Evolutionary conservation across 2,113 vertebrate genomes (phyloP).

Genomic region (Arothron firmamentum): DNA sequence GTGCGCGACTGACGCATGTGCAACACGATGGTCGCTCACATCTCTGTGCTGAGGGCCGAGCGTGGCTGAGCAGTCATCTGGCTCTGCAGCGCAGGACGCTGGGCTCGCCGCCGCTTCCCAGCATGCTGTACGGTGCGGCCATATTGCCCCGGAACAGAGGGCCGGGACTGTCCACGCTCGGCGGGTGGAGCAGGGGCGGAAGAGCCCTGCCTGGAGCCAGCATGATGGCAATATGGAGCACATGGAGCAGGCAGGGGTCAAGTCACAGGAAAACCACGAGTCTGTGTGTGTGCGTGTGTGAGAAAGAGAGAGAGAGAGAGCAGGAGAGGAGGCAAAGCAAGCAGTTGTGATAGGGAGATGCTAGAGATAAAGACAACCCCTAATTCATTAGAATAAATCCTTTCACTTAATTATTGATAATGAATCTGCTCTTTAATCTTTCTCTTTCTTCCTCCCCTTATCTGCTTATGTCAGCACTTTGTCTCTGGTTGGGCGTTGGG

Average conservation of each 20-base stretch:
- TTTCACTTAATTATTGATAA: slow-evolving; percentile 76
- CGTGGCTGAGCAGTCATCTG: slow-evolving; percentile 62
- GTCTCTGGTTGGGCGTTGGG: slow-evolving; percentile 61
- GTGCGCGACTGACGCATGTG: slow-evolving; percentile 3
- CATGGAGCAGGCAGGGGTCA: slow-evolving; percentile 62
- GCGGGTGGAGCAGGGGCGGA: slow-evolving; percentile 54
- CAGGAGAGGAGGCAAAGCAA: slow-evolving; percentile 12
- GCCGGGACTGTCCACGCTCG: slow-evolving; percentile 41
- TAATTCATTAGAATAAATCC: slow-evolving; percentile 74
- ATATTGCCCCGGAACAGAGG: slow-evolving; percentile 64
- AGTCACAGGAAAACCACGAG: slow-evolving; percentile 33
- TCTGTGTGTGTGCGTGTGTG: slow-evolving; percentile 15
- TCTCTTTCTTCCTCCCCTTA: slow-evolving; percentile 64
- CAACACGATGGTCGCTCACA: slow-evolving; percentile 7
- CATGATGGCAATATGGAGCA: slow-evolving; percentile 68
- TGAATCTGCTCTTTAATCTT: slow-evolving; percentile 73
- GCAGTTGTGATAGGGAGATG: slow-evolving; percentile 52
- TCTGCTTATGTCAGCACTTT: slow-evolving; percentile 70
- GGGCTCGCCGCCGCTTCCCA: slow-evolving; percentile 62
- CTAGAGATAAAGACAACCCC: slow-evolving; percentile 64
- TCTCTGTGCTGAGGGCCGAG: slow-evolving; percentile 37
- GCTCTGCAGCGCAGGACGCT: slow-evolving; percentile 41
- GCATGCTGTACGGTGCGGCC: slow-evolving; percentile 59
- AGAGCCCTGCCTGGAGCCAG: slow-evolving; percentile 64
- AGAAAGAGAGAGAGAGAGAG: neutral